A percentile compares a stretch with the other conserved stretches of the same genome.
Conservation (phyloP, 2,113 vertebrate genomes). For the Daphoenositta chrysoptera region DNA sequence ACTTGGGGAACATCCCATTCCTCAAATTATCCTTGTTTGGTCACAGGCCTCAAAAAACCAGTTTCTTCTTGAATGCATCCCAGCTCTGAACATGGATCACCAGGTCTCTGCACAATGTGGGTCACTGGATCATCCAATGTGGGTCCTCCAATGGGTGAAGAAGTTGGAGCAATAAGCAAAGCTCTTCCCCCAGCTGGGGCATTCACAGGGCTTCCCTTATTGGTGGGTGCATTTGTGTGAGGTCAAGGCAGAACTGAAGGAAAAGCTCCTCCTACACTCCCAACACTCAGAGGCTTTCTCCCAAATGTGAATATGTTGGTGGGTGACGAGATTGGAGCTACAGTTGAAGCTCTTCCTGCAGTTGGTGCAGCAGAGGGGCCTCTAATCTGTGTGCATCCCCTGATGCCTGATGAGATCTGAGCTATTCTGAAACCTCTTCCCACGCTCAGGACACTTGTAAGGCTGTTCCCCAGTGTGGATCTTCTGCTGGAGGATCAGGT, state of each 20-base stretch:
- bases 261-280: neutral
- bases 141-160: no score
- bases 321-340: neutral
- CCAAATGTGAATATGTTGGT: neutral
- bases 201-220: neutral
- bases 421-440: neutral
- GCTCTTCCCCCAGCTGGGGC: neutral
- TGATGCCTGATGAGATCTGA: neutral
- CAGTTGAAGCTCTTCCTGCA: neutral
- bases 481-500: neutral
- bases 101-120: no score
- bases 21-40: no score
- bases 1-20: no score
- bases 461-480: neutral
- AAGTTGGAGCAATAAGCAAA: neutral
- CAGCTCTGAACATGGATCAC: no score
- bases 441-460: neutral
- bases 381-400: neutral
- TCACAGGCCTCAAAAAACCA: no score
- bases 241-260: neutral
- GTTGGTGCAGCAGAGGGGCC: rapidly evolving
- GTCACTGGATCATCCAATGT: no score
- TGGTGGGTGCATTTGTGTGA: neutral
- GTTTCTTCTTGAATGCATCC: no score
- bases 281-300: neutral